Evolutionary conservation across 2,888 invertebrate species (phyloP).

Genomic region (Yponomeuta sedellus): DNA sequence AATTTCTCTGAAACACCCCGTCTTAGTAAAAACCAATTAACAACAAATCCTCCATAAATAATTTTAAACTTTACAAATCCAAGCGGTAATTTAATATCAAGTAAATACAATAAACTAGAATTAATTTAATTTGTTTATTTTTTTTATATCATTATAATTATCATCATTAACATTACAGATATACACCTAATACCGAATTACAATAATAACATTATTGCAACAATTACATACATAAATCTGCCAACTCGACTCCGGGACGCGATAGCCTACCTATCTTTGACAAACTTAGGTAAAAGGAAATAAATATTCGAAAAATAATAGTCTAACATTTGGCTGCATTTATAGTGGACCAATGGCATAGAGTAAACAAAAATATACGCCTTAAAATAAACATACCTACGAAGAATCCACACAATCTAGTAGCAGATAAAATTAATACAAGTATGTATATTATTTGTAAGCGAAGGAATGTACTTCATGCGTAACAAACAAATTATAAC

Average conservation of each 20-base stretch:
- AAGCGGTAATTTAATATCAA: slow-evolving; percentile 37
- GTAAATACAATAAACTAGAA: slow-evolving; percentile 46
- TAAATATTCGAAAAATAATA: background rate
- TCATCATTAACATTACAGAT: slow-evolving; percentile 29
- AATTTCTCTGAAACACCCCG: too few species aligned
- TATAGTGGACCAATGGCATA: background rate
- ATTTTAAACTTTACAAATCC: slow-evolving; percentile 46
- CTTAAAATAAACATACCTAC: background rate
- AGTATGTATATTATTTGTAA: background rate
- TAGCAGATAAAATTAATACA: background rate
- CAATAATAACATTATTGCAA: slow-evolving; percentile 32
- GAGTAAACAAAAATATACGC: background rate
- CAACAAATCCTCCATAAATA: slow-evolving; percentile 59
- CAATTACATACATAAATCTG: slow-evolving; percentile 3
- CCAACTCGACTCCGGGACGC: background rate
- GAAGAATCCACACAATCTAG: background rate
- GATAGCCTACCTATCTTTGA: slow-evolving; percentile 21
- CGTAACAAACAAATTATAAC: background rate
- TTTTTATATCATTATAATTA: background rate
- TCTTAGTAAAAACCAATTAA: slow-evolving; percentile 37
- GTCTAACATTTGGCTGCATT: background rate
- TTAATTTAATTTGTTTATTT: slow-evolving; percentile 29
- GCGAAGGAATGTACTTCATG: background rate
- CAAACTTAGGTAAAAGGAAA: slow-evolving; percentile 17
- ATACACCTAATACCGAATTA: slow-evolving; percentile 53